Base-by-base conservation (phyloP, 2,888 invertebrate genomes). In the Alentia gelatinosa region DNA sequence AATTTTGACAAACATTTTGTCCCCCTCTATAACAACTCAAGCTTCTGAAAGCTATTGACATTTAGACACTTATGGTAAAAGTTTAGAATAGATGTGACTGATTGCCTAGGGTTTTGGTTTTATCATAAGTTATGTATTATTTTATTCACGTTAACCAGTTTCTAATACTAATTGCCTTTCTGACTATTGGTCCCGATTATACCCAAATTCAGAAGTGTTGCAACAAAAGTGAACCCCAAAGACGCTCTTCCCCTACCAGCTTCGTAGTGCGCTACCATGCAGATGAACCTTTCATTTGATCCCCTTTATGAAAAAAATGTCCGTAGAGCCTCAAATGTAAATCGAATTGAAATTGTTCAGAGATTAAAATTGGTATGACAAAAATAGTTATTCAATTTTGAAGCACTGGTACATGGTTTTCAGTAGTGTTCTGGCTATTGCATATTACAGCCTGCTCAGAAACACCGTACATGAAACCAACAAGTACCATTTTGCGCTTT, bases 31-130 rank as follows among this genome's bases (percentile, higher is more conserved):
- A n/a, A n/a, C n/a, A n/a, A n/a, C n/a, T n/a, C n/a, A n/a, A n/a
- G n/a, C n/a, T n/a, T n/a, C n/a, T n/a, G n/a, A n/a, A n/a, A n/a
- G n/a, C n/a, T n/a, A n/a, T n/a, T n/a, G n/a, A n/a, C n/a, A n/a
- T n/a, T n/a, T n/a, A n/a, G n/a, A n/a, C n/a, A n/a, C n/a, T n/a
- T n/a, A n/a, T n/a, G n/a, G n/a, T 5, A 56, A 56, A 5, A n/a
- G 56, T 5, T 3, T 26, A n/a, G 39, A n/a, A 89, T 63, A 89
- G 89, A 42, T 89, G 89, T 89, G 89, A 89, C 89, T 89, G 39
- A 40, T 68, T 89, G 89, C 56, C 56, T 89, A 56, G 89, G n/a
- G 63, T 63, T 74, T 74, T 74, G 33, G 19, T 74, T 74, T 56
- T 56, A 56, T 9, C n/a, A n/a, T n/a, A 19, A 56, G 9, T 42